A percentile compares a stretch with the other conserved stretches of the same genome.
Evolutionary conservation across 2,797 vertebrate species (phyloP).

Genomic region (Tokudaia muenninki): DNA sequence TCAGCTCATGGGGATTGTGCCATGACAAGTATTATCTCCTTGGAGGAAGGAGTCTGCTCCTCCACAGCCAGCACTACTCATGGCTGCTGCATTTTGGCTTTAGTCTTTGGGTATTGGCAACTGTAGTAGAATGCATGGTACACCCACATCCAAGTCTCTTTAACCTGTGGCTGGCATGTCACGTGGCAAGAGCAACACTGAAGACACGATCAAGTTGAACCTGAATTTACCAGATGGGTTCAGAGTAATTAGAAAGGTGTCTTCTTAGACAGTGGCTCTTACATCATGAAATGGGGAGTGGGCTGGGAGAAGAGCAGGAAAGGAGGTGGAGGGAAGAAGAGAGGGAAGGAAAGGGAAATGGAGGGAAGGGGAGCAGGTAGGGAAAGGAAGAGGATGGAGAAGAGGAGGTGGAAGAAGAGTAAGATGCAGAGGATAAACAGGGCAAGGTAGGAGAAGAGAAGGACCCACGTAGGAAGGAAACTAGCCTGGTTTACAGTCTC

Average conservation of each 20-base stretch:
- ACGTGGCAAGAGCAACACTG: not conserved
- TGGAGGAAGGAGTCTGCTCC: not conserved
- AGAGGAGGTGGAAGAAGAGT: not conserved
- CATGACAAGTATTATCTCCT: not conserved
- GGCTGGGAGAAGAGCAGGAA: not conserved
- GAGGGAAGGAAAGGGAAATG: too few species aligned
- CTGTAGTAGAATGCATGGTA: not conserved
- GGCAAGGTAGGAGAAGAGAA: not conserved
- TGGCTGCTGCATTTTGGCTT: not conserved
- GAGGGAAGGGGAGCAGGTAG: not conserved
- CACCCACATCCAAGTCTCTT: accelerated
- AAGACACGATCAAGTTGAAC: not conserved
- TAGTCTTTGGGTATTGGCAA: not conserved
- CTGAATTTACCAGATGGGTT: not conserved
- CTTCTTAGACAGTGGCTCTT: not conserved
- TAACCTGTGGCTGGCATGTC: not conserved
- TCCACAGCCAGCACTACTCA: not conserved
- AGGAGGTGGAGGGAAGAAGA: too few species aligned
- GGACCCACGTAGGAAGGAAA: not conserved
- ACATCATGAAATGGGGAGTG: not conserved
- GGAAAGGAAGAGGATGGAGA: not conserved
- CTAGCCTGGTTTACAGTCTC: not conserved
- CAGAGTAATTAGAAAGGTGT: not conserved
- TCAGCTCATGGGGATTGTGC: not conserved
- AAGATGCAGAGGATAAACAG: not conserved